Conservation (phyloP, 2,888 invertebrate genomes). For the Microctonus hyperodae region DNA sequence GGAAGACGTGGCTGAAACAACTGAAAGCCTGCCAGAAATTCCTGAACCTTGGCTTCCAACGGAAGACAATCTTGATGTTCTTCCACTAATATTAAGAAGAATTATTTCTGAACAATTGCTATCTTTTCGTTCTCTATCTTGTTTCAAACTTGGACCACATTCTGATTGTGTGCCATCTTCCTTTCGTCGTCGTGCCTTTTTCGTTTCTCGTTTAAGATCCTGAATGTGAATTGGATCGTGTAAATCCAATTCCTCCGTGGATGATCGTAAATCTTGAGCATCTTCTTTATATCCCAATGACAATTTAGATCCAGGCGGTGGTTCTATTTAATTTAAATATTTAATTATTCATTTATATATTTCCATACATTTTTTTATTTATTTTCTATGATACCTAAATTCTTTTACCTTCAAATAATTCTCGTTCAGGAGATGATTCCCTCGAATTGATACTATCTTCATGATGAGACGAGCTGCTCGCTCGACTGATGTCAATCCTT, state of each 20-base stretch:
- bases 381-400: no score
- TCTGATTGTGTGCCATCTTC: constrained; percentile 60
- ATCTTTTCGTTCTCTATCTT: constrained; percentile 73
- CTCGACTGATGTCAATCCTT: constrained; percentile 87
- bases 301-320: constrained; percentile 55
- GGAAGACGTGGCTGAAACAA: constrained; percentile 58
- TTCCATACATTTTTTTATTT: background rate
- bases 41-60: constrained; percentile 82
- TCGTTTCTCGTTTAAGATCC: constrained; percentile 55
- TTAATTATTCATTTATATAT: background rate
- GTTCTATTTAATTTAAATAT: constrained; percentile 54
- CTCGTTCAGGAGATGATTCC: constrained; percentile 85
- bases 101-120: constrained; percentile 81
- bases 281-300: constrained; percentile 72
- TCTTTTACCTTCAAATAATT: constrained; percentile 72
- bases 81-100: constrained; percentile 73
- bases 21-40: constrained; percentile 63
- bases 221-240: constrained; percentile 71
- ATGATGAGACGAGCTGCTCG: constrained; percentile 87
- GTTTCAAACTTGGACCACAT: constrained; percentile 61
- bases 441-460: constrained; percentile 72
- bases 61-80: constrained; percentile 83
- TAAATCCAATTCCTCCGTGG: constrained; percentile 87
- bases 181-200: constrained; percentile 58
- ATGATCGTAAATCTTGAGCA: constrained; percentile 83